phyloP scores from a whole-genome alignment of 2,888 invertebrate species.

The Drosophila rubida region DNA sequence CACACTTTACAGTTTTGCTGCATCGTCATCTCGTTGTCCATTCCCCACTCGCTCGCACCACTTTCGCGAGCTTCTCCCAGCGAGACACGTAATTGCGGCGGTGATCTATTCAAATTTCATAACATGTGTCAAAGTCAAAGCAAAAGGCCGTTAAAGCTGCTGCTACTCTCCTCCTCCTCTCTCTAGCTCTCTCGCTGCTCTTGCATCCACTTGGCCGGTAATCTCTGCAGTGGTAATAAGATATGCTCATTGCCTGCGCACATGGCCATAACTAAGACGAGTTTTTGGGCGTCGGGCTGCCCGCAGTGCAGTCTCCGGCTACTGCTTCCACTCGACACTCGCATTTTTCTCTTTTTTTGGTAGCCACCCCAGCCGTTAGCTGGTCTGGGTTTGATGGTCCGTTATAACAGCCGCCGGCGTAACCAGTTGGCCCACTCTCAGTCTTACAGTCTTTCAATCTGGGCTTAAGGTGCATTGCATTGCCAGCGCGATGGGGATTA shows the following conservation, averaged over 20 bases:
- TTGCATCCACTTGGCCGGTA: slow-evolving; percentile 27
- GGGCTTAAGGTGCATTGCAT: slow-evolving; percentile 68
- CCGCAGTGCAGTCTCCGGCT: slow-evolving; percentile 60
- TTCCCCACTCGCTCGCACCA: not conserved
- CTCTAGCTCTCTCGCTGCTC: not conserved
- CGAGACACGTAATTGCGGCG: slow-evolving; percentile 34
- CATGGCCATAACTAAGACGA: slow-evolving; percentile 55
- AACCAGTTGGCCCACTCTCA: slow-evolving; percentile 63
- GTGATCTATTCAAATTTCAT: slow-evolving; percentile 78
- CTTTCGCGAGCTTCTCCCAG: not conserved
- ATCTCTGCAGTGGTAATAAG: slow-evolving; percentile 74
- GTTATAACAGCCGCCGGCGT: slow-evolving; percentile 49
- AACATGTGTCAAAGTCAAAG: slow-evolving; percentile 77
- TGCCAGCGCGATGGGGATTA: slow-evolving; percentile 72
- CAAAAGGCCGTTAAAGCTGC: slow-evolving; percentile 65
- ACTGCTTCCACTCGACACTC: slow-evolving; percentile 31
- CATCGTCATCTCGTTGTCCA: slow-evolving; percentile 34
- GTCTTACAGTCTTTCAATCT: slow-evolving; percentile 40
- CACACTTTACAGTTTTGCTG: slow-evolving; percentile 64
- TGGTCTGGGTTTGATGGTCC: slow-evolving; percentile 41
- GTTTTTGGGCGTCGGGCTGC: slow-evolving; percentile 51
- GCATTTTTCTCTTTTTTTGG: slow-evolving; percentile 51
- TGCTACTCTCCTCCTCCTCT: not conserved
- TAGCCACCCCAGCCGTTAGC: slow-evolving; percentile 47
- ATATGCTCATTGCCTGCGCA: slow-evolving; percentile 66